phyloP scores from a whole-genome alignment of 2,797 vertebrate genomes.

The Pelodytes ibericus region DNA sequence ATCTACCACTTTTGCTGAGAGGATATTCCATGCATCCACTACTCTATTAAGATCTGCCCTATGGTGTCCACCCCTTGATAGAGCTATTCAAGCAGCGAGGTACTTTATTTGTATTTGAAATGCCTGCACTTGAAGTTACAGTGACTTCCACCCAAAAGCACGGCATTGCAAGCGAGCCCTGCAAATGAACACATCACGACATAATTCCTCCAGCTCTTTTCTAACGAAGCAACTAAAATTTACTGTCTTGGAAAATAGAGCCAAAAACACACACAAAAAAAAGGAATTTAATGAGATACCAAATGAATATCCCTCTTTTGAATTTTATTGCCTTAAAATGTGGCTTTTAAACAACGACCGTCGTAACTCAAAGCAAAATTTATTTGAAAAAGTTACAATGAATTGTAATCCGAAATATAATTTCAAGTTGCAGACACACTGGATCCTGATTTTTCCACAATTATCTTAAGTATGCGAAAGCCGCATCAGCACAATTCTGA shows the following conservation, averaged over 20 bases:
- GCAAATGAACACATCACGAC: not conserved
- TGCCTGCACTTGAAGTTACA: too few relatives aligned
- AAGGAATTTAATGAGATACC: constrained; percentile 14
- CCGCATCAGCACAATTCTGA: constrained; percentile 36
- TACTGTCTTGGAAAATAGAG: constrained; percentile 19
- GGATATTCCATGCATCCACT: too few relatives aligned
- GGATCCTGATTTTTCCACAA: constrained; percentile 37
- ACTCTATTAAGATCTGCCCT: too few relatives aligned
- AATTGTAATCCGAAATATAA: constrained; percentile 45
- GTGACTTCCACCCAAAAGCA: too few relatives aligned
- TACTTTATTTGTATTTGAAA: too few relatives aligned
- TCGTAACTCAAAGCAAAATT: constrained; percentile 18
- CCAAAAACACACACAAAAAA: constrained; percentile 14
- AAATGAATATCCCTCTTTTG: constrained; percentile 31
- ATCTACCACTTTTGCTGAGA: too few relatives aligned
- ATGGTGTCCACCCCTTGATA: too few relatives aligned
- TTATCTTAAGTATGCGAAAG: constrained; percentile 49
- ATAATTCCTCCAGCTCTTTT: not conserved
- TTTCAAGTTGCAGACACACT: constrained; percentile 15
- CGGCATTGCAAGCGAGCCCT: too few relatives aligned
- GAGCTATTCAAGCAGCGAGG: too few relatives aligned
- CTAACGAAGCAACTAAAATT: constrained; percentile 21
- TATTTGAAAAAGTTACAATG: constrained; percentile 29
- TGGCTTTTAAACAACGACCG: constrained; percentile 21
- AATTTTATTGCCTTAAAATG: constrained; percentile 26